These are phyloP conservation scores for Drosophila barbarae DNA, from an alignment of 2,888 invertebrate species.

Conservation along the genomic window DNA sequence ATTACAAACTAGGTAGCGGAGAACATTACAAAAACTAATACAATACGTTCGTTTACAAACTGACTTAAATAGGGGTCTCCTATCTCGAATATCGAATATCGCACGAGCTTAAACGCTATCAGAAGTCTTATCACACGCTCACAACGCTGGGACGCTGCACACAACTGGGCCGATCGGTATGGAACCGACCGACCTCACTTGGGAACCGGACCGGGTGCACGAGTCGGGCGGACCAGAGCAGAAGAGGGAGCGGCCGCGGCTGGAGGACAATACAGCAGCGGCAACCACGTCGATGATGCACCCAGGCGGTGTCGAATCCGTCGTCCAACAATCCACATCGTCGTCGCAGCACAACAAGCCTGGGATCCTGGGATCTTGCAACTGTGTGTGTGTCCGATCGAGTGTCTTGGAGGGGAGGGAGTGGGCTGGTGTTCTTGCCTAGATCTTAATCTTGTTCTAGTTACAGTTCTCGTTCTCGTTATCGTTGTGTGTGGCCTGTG, in stretches of 20 bases:
- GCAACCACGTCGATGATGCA: slow-evolving; percentile 62
- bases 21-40: slow-evolving; percentile 67
- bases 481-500: slow-evolving; percentile 39
- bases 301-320: slow-evolving; percentile 35
- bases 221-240: slow-evolving; percentile 71
- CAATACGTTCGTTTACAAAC: slow-evolving; percentile 73
- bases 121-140: slow-evolving; percentile 73
- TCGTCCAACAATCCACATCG: slow-evolving; percentile 25
- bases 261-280: slow-evolving; percentile 73
- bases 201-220: slow-evolving; percentile 65
- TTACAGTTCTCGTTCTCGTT: slow-evolving; percentile 33
- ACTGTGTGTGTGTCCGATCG: slow-evolving; percentile 43
- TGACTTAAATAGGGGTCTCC: slow-evolving; percentile 65
- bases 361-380: slow-evolving; percentile 25
- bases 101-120: slow-evolving; percentile 60
- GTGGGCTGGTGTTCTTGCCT: slow-evolving; percentile 28
- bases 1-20: slow-evolving; percentile 64
- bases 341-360: slow-evolving; percentile 22
- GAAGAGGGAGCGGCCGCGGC: slow-evolving; percentile 70
- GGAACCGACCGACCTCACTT: slow-evolving; percentile 19
- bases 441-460: slow-evolving; percentile 28
- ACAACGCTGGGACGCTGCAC: slow-evolving; percentile 48
- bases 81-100: slow-evolving; percentile 47
- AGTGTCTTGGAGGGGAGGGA: slow-evolving; percentile 19
- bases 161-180: slow-evolving; percentile 29